Conservation (phyloP, 2,888 invertebrate genomes). For the Galerucella pusilla region DNA sequence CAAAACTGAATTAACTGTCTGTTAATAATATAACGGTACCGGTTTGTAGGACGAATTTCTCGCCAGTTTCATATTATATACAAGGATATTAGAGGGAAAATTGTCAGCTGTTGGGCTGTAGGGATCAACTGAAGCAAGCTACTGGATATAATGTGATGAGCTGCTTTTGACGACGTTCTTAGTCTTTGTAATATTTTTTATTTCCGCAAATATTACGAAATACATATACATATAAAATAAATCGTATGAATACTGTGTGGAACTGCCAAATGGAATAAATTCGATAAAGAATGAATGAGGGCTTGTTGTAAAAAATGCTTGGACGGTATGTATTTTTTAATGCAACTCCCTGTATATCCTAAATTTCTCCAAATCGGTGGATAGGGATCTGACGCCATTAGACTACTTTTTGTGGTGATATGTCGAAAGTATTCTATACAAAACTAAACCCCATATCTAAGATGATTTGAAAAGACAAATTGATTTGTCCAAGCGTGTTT, state of each 20-base stretch:
- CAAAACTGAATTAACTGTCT: slow-evolving; percentile 18
- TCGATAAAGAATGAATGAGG: too few species aligned
- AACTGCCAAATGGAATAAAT: too few species aligned
- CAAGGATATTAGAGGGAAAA: slow-evolving; percentile 31
- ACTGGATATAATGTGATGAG: slow-evolving; percentile 16
- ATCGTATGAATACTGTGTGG: neutral
- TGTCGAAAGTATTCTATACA: too few species aligned
- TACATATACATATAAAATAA: neutral
- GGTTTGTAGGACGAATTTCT: slow-evolving; percentile 22
- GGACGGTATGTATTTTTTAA: too few species aligned
- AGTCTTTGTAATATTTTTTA: neutral
- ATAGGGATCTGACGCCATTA: too few species aligned
- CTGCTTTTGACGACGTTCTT: slow-evolving; percentile 2
- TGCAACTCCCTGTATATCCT: too few species aligned
- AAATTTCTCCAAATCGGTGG: too few species aligned
- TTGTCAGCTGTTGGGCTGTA: slow-evolving; percentile 33
- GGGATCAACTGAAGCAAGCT: slow-evolving; percentile 30
- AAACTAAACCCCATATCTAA: too few species aligned
- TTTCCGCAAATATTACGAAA: neutral
- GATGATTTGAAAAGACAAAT: too few species aligned
- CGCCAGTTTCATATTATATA: slow-evolving; percentile 18
- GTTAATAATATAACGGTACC: slow-evolving; percentile 23
- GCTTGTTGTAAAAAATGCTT: too few species aligned
- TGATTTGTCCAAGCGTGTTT: too few species aligned
- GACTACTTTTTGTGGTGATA: too few species aligned